phyloP scores from a whole-genome alignment of 2,888 invertebrate genomes.

The Parapristionchus giblindavisi region DNA sequence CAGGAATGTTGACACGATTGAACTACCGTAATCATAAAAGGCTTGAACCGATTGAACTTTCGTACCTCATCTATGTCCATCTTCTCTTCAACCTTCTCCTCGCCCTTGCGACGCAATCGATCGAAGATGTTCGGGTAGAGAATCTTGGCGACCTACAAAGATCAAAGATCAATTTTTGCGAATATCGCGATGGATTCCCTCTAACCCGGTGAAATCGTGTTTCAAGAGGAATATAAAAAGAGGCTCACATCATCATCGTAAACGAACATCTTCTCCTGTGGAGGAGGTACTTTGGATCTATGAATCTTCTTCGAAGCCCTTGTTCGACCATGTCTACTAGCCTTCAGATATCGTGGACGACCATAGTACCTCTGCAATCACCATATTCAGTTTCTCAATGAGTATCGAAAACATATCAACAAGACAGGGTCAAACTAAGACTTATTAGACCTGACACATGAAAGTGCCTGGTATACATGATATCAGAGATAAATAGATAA shows the following conservation, averaged over 20 bases:
- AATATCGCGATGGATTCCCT: no score
- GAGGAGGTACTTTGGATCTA: slow-evolving; percentile 4
- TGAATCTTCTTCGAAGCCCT: neutral
- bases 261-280: slow-evolving; percentile 18
- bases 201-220: neutral
- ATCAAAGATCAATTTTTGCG: neutral
- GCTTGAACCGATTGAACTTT: neutral
- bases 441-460: no score
- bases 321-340: slow-evolving; percentile 15
- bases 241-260: slow-evolving; percentile 26
- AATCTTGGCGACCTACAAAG: neutral
- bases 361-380: slow-evolving; percentile 17
- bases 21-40: neutral
- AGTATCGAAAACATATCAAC: no score
- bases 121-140: neutral
- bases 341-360: slow-evolving; percentile 34
- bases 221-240: no score
- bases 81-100: neutral
- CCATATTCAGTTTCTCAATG: neutral
- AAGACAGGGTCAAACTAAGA: no score
- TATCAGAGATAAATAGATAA: no score
- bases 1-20: neutral
- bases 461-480: no score
- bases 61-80: slow-evolving; percentile 21
- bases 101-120: neutral